Percentiles rank a stretch among this genome's conserved stretches.
Conservation (phyloP, 2,797 vertebrate species). For the Denticeps clupeoides region DNA sequence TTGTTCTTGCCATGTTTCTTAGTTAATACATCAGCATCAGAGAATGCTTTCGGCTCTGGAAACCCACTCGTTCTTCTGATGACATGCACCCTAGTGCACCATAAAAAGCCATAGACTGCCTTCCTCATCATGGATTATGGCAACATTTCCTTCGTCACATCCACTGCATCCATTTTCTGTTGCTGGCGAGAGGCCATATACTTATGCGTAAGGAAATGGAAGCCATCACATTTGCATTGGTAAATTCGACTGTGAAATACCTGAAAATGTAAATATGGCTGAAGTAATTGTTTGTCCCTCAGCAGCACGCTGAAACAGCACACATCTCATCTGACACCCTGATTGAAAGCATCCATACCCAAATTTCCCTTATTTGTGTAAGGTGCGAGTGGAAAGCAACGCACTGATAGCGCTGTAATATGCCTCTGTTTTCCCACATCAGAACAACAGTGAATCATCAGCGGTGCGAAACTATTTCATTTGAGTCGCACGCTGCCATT, state of each 20-base stretch:
- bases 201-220: conserved; percentile 41
- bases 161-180: conserved; percentile 36
- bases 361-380: conserved; percentile 32
- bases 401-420: conserved; percentile 30
- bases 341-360: conserved; percentile 28
- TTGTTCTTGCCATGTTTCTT: conserved; percentile 17
- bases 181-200: conserved; percentile 27
- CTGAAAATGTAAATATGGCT: conserved; percentile 33
- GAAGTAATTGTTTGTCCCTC: conserved; percentile 23
- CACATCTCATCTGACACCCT: conserved; percentile 31
- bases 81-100: conserved; percentile 37
- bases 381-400: conserved; percentile 19
- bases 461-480: conserved; percentile 31
- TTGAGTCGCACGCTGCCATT: conserved; percentile 23
- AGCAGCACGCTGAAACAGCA: conserved; percentile 18
- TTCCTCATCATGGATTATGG: conserved; percentile 34
- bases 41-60: conserved; percentile 40
- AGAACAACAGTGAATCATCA: conserved; percentile 23
- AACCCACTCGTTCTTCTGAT: conserved; percentile 47
- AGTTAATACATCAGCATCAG: conserved; percentile 49
- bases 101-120: conserved; percentile 26
- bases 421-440: conserved; percentile 2
- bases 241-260: conserved; percentile 47
- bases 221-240: conserved; percentile 51
- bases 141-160: conserved; percentile 35